Percentiles rank a stretch among this genome's conserved stretches.
phyloP scores from a whole-genome alignment of 2,888 invertebrate genomes.

The Oeneis ivallda region DNA sequence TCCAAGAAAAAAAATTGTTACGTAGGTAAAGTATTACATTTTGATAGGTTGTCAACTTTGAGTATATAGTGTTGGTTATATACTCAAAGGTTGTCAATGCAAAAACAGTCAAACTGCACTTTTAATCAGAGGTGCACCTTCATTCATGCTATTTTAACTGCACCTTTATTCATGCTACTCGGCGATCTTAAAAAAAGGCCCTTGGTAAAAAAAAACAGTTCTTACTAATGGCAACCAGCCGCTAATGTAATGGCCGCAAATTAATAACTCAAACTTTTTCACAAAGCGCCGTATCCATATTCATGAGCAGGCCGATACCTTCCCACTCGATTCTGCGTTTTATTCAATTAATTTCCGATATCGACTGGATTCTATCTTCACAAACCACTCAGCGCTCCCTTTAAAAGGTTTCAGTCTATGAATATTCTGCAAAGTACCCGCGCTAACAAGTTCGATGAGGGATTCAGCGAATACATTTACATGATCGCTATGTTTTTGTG shows the following conservation, averaged over 20 bases:
- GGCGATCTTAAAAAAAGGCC: no score
- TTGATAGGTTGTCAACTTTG: no score
- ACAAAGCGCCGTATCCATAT: slow-evolving; percentile 68
- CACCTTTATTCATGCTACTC: no score
- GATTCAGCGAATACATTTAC: slow-evolving; percentile 24
- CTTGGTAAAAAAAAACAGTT: neutral
- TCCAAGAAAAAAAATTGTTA: no score
- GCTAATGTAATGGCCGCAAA: slow-evolving; percentile 33
- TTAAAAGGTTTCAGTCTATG: slow-evolving; percentile 37
- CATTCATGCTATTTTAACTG: no score
- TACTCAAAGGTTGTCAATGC: no score
- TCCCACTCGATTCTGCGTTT: slow-evolving; percentile 62
- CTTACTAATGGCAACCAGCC: neutral
- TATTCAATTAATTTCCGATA: slow-evolving; percentile 77
- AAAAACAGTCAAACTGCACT: no score
- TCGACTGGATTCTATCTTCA: slow-evolving; percentile 49
- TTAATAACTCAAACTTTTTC: slow-evolving; percentile 50
- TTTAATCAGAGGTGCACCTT: no score
- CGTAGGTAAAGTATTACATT: no score
- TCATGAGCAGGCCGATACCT: slow-evolving; percentile 58
- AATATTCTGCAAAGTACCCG: slow-evolving; percentile 28
- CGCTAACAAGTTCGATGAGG: slow-evolving; percentile 26
- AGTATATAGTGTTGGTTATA: no score
- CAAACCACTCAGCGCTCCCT: slow-evolving; percentile 43
- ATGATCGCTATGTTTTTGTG: slow-evolving; percentile 33